These are phyloP conservation scores for Microcebus murinus DNA, from an alignment of 2,113 vertebrate genomes.

Conservation along the genomic window DNA sequence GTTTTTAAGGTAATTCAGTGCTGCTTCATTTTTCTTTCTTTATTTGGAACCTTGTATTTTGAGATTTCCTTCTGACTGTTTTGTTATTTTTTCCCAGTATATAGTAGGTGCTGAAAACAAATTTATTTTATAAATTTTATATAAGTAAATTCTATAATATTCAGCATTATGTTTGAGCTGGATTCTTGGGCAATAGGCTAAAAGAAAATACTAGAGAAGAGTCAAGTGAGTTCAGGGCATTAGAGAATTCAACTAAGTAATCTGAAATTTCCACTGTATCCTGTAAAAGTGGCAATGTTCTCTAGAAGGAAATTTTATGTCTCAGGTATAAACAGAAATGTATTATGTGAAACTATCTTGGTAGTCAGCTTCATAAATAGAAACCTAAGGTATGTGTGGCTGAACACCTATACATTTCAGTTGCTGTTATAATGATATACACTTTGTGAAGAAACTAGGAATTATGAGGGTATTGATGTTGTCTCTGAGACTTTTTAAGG, in stretches of 20 bases:
- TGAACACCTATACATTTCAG: neutral
- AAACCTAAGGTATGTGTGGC: neutral
- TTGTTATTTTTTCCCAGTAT: neutral
- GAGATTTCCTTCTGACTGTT: slow-evolving; percentile 36
- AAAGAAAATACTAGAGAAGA: neutral
- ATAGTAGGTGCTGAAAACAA: neutral
- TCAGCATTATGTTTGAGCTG: neutral
- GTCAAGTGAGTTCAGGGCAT: neutral
- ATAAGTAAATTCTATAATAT: neutral
- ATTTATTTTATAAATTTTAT: neutral
- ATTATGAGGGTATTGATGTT: neutral
- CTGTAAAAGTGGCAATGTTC: neutral
- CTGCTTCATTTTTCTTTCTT: neutral
- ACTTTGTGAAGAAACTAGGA: neutral
- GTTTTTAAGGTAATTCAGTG: slow-evolving; percentile 12
- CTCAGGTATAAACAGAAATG: neutral
- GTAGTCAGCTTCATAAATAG: neutral
- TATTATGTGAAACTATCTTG: neutral
- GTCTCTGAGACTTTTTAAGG: neutral
- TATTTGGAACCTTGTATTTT: neutral
- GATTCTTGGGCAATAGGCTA: neutral
- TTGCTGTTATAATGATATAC: neutral
- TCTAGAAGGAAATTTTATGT: neutral
- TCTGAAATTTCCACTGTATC: neutral
- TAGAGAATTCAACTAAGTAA: neutral